Conservation (phyloP, 2,888 invertebrate species). For the Cecidostiba fungosa region DNA sequence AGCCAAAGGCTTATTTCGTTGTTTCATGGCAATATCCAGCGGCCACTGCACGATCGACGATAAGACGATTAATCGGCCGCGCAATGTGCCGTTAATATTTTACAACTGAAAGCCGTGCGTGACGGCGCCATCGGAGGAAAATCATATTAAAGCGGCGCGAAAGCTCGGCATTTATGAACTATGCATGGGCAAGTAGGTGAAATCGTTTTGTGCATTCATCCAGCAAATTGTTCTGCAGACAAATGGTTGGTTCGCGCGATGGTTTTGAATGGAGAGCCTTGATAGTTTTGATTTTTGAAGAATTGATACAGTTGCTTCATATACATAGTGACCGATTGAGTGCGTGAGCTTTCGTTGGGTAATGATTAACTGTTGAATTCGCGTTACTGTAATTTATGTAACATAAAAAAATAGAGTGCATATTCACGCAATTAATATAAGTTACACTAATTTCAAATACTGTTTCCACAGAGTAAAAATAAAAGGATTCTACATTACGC, state of each 20-base stretch:
- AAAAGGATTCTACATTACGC: too few relatives aligned
- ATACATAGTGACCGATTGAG: too few relatives aligned
- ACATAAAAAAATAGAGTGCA: too few relatives aligned
- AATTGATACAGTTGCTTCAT: background rate
- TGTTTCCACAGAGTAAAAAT: too few relatives aligned
- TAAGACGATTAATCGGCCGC: constrained; percentile 33
- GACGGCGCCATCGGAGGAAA: background rate
- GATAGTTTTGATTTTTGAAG: background rate
- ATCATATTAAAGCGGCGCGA: background rate
- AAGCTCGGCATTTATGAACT: background rate
- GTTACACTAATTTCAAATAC: too few relatives aligned
- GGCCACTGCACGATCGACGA: background rate
- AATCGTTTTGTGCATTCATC: background rate
- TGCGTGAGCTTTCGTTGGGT: too few relatives aligned
- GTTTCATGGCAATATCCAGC: background rate
- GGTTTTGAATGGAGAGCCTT: background rate
- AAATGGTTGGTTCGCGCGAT: background rate
- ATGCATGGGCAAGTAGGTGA: background rate
- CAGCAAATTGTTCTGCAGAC: background rate
- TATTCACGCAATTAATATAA: too few relatives aligned
- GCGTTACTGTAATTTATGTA: too few relatives aligned
- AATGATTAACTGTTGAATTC: too few relatives aligned
- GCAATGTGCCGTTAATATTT: constrained; percentile 1
- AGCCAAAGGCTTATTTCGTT: background rate
- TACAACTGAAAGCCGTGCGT: background rate